Evolutionary conservation across 2,888 invertebrate genomes (phyloP).

Genomic region (Linyphia triangularis): DNA sequence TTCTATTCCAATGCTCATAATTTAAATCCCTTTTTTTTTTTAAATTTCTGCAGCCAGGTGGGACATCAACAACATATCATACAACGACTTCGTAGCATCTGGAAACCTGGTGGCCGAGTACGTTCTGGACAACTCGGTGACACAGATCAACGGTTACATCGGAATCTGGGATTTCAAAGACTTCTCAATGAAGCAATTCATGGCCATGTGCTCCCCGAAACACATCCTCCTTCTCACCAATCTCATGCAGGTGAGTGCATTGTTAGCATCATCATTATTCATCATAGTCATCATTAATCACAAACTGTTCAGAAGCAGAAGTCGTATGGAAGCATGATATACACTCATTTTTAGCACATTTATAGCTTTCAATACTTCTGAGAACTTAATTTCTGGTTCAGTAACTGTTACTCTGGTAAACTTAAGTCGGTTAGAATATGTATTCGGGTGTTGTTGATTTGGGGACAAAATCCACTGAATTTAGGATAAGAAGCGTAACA

Average conservation of each 20-base stretch:
- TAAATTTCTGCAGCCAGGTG: constrained; percentile 28
- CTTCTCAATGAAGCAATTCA: constrained; percentile 33
- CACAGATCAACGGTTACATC: constrained; percentile 60
- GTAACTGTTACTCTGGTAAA: no score
- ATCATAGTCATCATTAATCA: no score
- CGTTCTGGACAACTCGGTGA: constrained; percentile 52
- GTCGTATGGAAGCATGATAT: no score
- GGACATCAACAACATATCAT: constrained; percentile 16
- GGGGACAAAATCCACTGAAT: no score
- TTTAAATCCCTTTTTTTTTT: neutral
- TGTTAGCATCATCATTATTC: no score
- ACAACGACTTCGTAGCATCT: constrained; percentile 51
- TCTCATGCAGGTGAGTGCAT: constrained; percentile 69
- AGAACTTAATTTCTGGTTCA: no score
- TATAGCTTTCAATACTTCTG: no score
- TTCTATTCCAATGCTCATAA: neutral
- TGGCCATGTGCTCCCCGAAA: constrained; percentile 44
- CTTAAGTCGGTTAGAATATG: no score
- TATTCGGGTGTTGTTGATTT: no score
- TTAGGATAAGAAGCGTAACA: no score
- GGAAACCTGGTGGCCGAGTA: constrained; percentile 56
- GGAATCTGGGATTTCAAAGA: constrained; percentile 63
- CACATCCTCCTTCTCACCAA: constrained; percentile 1
- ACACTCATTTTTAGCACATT: no score
- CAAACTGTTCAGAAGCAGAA: no score